phyloP scores from a whole-genome alignment of 2,888 invertebrate species.

The Romanomermis culicivorax region DNA sequence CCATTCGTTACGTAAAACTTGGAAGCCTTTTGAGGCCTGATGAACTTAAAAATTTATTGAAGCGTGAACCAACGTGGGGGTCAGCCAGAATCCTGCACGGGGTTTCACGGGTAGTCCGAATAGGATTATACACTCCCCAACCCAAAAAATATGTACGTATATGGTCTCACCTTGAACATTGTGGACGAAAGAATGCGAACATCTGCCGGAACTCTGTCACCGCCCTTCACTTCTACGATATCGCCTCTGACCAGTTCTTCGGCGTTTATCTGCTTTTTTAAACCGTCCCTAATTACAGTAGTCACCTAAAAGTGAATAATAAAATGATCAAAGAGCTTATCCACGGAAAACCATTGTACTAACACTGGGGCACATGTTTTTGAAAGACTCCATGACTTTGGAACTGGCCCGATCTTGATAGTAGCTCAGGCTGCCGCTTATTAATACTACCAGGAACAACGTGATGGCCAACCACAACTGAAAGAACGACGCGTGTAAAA shows the following conservation, averaged over 20 bases:
- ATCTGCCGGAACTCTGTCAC: conserved; percentile 94
- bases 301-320: too few relatives aligned
- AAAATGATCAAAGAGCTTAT: background rate
- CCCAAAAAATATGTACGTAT: background rate
- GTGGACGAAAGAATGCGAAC: conserved; percentile 78
- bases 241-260: conserved; percentile 81
- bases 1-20: too few relatives aligned
- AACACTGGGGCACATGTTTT: conserved; percentile 67
- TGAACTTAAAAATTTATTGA: too few relatives aligned
- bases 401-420: conserved; percentile 93
- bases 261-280: conserved; percentile 34
- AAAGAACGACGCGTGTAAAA: conserved; percentile 5
- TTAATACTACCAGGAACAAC: conserved; percentile 82
- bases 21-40: too few relatives aligned
- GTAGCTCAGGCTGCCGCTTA: conserved; percentile 94
- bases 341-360: background rate
- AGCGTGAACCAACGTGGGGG: too few relatives aligned
- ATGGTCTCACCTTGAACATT: conserved; percentile 56
- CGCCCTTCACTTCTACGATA: conserved; percentile 94
- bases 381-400: conserved; percentile 96
- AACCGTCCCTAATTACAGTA: conserved; percentile 44
- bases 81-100: too few relatives aligned
- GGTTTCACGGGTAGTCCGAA: too few relatives aligned
- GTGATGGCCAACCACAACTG: conserved; percentile 71
- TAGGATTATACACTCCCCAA: too few relatives aligned